These are phyloP conservation scores for Tamias sibiricus DNA, from an alignment of 2,113 vertebrate genomes.

Conservation along the genomic window DNA sequence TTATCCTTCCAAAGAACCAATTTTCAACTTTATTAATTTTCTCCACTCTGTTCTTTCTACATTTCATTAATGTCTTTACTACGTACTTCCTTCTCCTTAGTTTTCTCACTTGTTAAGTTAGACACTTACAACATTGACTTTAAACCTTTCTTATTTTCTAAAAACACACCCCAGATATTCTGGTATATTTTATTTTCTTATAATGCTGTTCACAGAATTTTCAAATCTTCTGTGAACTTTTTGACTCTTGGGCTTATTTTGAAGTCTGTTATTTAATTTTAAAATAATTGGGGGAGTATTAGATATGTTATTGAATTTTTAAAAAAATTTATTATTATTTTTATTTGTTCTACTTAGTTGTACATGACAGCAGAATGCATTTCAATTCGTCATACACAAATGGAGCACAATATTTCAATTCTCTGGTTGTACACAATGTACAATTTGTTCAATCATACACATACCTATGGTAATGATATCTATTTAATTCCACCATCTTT, in stretches of 20 bases:
- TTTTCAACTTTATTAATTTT: background rate
- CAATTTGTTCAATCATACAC: too few relatives aligned
- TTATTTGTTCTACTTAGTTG: too few relatives aligned
- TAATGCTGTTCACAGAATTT: background rate
- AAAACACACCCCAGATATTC: background rate
- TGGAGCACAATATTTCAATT: too few relatives aligned
- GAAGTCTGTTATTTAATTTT: too few relatives aligned
- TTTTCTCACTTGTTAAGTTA: background rate
- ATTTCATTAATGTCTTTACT: background rate
- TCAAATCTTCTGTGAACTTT: background rate
- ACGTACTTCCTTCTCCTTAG: background rate
- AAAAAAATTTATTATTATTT: too few relatives aligned
- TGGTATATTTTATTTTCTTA: background rate
- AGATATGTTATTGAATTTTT: background rate
- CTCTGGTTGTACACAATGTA: too few relatives aligned
- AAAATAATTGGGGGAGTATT: too few relatives aligned
- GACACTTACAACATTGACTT: background rate
- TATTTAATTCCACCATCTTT: too few relatives aligned
- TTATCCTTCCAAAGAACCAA: too few relatives aligned
- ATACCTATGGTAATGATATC: too few relatives aligned
- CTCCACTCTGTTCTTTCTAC: background rate
- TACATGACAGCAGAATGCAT: too few relatives aligned
- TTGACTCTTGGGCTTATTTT: background rate
- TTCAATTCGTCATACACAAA: too few relatives aligned
- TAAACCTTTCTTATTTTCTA: background rate